Evolutionary conservation across 2,888 invertebrate species (phyloP).

Genomic region (Luffia ferchaultella): DNA sequence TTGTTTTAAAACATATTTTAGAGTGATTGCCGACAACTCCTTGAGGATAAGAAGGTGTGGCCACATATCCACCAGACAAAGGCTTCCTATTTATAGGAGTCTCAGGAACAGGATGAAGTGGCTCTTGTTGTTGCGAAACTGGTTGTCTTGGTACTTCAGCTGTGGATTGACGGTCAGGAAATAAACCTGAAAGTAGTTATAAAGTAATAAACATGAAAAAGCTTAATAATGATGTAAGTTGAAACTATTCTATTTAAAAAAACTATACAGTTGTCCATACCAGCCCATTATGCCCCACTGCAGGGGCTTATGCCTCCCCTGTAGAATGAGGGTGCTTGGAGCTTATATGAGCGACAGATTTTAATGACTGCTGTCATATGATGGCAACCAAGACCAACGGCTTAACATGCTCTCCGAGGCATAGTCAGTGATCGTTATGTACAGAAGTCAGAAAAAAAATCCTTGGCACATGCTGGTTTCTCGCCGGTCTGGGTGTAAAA

Average conservation of each 20-base stretch:
- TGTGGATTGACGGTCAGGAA: constrained; percentile 8
- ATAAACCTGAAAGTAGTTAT: constrained; percentile 11
- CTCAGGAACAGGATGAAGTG: constrained; percentile 25
- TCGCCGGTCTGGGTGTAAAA: too few species aligned
- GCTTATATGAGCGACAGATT: too few species aligned
- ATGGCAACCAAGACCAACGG: too few species aligned
- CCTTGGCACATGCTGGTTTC: too few species aligned
- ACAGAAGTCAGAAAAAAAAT: too few species aligned
- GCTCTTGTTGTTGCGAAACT: constrained; percentile 15
- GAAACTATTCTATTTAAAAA: neutral
- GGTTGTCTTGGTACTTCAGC: neutral
- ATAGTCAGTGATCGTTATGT: too few species aligned
- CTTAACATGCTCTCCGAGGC: too few species aligned
- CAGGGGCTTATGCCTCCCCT: too few species aligned
- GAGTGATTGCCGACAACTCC: constrained; percentile 31
- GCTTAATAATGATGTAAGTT: neutral
- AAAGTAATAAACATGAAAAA: neutral
- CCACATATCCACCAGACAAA: constrained; percentile 32
- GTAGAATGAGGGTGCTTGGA: too few species aligned
- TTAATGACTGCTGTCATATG: too few species aligned
- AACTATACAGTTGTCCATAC: too few species aligned
- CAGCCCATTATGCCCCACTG: too few species aligned
- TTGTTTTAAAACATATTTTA: constrained; percentile 50
- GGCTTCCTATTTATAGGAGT: constrained; percentile 39
- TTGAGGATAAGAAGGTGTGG: constrained; percentile 54